Percentiles rank a stretch among this genome's conserved stretches.
Evolutionary conservation across 2,113 vertebrate genomes (phyloP).

Genomic region (Elephantulus edwardii): DNA sequence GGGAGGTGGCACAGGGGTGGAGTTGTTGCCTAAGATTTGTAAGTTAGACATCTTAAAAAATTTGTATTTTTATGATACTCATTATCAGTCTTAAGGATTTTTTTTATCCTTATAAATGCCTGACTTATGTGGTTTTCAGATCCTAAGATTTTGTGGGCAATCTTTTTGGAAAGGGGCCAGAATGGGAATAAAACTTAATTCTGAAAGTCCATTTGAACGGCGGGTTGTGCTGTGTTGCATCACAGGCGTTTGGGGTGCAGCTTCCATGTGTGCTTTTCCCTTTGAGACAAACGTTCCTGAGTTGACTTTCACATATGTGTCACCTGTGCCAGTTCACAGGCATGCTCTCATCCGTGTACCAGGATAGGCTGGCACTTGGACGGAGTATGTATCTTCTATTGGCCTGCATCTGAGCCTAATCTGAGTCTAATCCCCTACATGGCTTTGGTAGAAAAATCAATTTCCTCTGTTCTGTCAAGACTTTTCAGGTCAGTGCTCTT

Average conservation of each 20-base stretch:
- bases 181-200: conserved; percentile 56
- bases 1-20: neutral
- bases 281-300: conserved; percentile 49
- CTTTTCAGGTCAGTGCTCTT: conserved; percentile 78
- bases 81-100: conserved; percentile 46
- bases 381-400: conserved; percentile 73
- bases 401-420: conserved; percentile 77
- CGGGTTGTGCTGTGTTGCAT: conserved; percentile 13
- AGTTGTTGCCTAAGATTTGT: conserved; percentile 33
- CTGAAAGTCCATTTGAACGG: conserved; percentile 51
- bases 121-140: conserved; percentile 11
- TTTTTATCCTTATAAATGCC: conserved; percentile 17
- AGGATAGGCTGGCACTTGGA: conserved; percentile 60
- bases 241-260: neutral
- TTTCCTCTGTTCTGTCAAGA: conserved; percentile 80
- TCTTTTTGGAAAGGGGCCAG: conserved; percentile 42
- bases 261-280: conserved; percentile 26
- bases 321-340: neutral
- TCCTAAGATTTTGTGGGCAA: conserved; percentile 22
- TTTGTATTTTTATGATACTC: conserved; percentile 24
- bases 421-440: conserved; percentile 77
- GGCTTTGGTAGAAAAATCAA: conserved; percentile 80
- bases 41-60: neutral
- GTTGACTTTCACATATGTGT: conserved; percentile 21
- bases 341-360: conserved; percentile 5